A percentile compares a stretch with the other conserved stretches of the same genome.
Evolutionary conservation across 2,797 vertebrate genomes (phyloP).

Genomic region (Spinibarbus caldwelli): DNA sequence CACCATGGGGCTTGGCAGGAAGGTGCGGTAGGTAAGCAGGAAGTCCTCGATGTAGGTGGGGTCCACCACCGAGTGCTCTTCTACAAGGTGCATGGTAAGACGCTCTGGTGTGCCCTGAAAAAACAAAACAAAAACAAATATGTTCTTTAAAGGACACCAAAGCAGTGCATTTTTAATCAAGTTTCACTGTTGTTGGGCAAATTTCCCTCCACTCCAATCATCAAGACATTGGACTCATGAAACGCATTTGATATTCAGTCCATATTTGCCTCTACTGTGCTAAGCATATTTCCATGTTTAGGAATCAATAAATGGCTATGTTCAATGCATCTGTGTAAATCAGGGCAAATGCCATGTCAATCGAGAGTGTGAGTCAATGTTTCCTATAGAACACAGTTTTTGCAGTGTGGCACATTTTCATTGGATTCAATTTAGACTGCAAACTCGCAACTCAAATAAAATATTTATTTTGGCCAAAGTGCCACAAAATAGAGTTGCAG

Average conservation of each 20-base stretch:
- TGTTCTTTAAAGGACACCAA: background rate
- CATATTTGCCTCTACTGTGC: background rate
- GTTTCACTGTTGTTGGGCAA: constrained; percentile 13
- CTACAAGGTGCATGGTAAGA: constrained; percentile 97
- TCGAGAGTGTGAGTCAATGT: background rate
- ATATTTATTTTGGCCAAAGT: background rate
- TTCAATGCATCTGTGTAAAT: constrained; percentile 31
- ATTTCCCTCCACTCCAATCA: background rate
- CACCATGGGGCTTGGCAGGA: constrained; percentile 98
- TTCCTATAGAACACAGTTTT: background rate
- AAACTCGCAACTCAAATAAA: background rate
- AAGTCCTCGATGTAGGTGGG: constrained; percentile 99
- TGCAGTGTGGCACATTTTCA: background rate
- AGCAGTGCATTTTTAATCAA: background rate
- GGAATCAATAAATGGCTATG: constrained; percentile 35
- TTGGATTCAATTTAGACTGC: background rate
- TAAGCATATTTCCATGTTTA: constrained; percentile 43
- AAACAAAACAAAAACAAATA: background rate
- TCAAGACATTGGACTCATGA: background rate
- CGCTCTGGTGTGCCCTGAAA: constrained; percentile 93
- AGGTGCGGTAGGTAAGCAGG: constrained; percentile 96
- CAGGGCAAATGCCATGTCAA: constrained; percentile 30
- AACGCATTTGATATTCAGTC: background rate
- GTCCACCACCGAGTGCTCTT: constrained; percentile 98
- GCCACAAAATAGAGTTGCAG: background rate